phyloP scores from a whole-genome alignment of 2,888 invertebrate species.

The Agrilus mali region DNA sequence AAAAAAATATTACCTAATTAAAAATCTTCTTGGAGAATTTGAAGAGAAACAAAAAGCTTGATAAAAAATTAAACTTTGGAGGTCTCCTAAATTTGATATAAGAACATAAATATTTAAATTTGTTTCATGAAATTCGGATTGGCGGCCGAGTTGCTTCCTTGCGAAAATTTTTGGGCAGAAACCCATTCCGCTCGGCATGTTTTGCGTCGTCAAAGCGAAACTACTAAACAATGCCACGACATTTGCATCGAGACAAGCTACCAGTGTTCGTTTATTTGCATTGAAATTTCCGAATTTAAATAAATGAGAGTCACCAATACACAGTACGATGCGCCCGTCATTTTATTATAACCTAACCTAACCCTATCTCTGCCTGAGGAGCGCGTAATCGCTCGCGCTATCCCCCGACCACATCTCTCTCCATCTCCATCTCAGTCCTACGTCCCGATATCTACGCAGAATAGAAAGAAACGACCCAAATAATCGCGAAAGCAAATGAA shows the following conservation, averaged over 20 bases:
- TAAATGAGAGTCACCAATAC: constrained; percentile 23
- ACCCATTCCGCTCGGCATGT: too few relatives aligned
- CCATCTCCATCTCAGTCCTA: constrained; percentile 9
- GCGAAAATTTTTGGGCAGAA: too few relatives aligned
- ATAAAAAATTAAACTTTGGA: too few relatives aligned
- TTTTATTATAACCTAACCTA: constrained; percentile 25
- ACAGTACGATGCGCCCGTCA: constrained; percentile 25
- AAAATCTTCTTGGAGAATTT: too few relatives aligned
- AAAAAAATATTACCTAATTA: too few relatives aligned
- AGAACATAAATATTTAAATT: too few relatives aligned
- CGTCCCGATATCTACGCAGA: constrained; percentile 2
- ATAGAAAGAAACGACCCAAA: constrained; percentile 16
- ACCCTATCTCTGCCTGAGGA: constrained; percentile 21
- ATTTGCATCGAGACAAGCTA: constrained; percentile 12
- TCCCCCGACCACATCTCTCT: constrained; percentile 6
- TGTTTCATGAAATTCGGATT: too few relatives aligned
- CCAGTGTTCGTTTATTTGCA: constrained; percentile 26
- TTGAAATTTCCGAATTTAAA: constrained; percentile 29
- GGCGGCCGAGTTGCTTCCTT: too few relatives aligned
- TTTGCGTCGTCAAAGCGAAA: too few relatives aligned
- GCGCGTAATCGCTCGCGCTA: constrained; percentile 8
- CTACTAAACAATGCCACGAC: too few relatives aligned
- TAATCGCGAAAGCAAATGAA: constrained; percentile 11
- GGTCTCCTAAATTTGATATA: too few relatives aligned
- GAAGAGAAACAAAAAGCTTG: too few relatives aligned